Base-by-base conservation (phyloP, 1,140 invertebrate species). In the Bombus soroeensis region DNA sequence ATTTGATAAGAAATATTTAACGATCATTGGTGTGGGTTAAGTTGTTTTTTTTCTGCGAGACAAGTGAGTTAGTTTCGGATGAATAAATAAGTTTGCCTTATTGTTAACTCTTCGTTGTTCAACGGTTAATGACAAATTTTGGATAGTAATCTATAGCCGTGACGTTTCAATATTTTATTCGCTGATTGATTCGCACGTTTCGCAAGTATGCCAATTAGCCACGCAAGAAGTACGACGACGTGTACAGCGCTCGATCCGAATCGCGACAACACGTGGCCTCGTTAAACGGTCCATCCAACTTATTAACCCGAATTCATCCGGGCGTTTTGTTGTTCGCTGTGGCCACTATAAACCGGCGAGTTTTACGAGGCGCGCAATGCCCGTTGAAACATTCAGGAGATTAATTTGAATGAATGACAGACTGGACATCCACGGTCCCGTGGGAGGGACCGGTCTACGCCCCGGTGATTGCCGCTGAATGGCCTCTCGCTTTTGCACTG, bases 351-450 rank as follows among this genome's bases (percentile, higher is more conserved):
- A 89, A 86, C 75, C 70, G 79, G 37, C 53, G 74, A 89, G 76
- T 89, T 89, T 89, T 89, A 89, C 79, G 79, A 73, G 41, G 64
- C 41, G 84, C 41, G 62, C 83, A 80, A 86, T 78, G 77, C 79
- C 72, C 83, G 88, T 59, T 89, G 87, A 86, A 89, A 89, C 88
- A 89, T 89, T 89, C 87, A 83, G 79, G 75, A 86, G 87, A 89
- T 89, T 89, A 89, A 89, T 89, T 86, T 81, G 88, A 89, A 89
- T 86, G 87, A 89, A 89, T 89, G 88, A 89, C 88, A 89, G 87
- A 83, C 88, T 83, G 87, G 87, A 88, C 88, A 73, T 79, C 59
- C 73, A 34, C 34, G 66, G 74, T 81, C 83, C 75, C 78, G 79
- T 86, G 88, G 88, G 87, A 89, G 83, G 83, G 64, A 80, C 79